phyloP scores from a whole-genome alignment of 2,113 vertebrate species.

The Atherinomorus stipes region DNA sequence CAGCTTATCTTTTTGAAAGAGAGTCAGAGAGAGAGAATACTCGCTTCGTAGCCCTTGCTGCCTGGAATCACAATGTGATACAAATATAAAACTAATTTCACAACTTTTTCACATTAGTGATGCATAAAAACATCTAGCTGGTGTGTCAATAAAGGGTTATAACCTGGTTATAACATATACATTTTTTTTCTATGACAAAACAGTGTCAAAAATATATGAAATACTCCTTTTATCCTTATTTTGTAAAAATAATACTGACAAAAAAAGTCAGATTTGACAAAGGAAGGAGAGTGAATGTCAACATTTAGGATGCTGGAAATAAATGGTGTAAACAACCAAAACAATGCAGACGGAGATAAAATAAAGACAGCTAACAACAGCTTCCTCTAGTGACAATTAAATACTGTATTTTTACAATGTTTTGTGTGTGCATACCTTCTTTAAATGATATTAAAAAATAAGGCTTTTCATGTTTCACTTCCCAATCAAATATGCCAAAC shows the following conservation, averaged over 20 bases:
- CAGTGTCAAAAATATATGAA: constrained; percentile 70
- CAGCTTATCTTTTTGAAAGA: neutral
- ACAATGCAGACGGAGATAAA: neutral
- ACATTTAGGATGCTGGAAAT: neutral
- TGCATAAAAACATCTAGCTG: constrained; percentile 28
- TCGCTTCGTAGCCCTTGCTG: constrained; percentile 22
- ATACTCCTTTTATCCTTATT: constrained; percentile 29
- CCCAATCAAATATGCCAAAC: too few relatives aligned
- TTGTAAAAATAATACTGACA: constrained; percentile 72
- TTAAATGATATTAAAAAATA: neutral
- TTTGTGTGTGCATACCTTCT: neutral
- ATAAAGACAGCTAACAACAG: neutral
- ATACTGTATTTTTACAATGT: neutral
- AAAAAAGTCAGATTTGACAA: constrained; percentile 41
- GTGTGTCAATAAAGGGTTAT: constrained; percentile 15
- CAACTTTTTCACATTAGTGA: constrained; percentile 6
- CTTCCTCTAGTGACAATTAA: neutral
- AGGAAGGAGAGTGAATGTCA: constrained; percentile 1
- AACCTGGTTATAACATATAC: constrained; percentile 8
- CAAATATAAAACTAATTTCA: constrained; percentile 17
- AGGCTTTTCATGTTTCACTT: too few relatives aligned
- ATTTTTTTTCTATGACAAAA: constrained; percentile 44
- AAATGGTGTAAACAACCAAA: neutral
- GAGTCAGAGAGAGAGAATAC: neutral
- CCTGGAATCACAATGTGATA: constrained; percentile 10